Percentiles rank a stretch among this genome's conserved stretches.
phyloP scores from a whole-genome alignment of 2,113 vertebrate genomes.

The Lepus americanus region DNA sequence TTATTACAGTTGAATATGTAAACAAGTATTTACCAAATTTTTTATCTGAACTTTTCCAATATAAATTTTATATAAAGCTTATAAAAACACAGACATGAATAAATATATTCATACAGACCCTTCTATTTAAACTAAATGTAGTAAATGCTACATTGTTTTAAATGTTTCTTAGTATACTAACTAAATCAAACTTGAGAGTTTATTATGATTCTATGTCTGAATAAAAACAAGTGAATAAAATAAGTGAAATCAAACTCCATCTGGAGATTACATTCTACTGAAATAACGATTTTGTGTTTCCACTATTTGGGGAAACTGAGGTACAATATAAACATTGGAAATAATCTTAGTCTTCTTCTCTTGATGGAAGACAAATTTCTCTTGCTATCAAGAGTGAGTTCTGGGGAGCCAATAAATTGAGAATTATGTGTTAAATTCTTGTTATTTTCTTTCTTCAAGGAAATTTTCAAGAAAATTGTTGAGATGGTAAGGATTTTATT shows the following conservation, averaged over 20 bases:
- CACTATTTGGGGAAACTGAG: neutral
- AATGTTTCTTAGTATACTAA: neutral
- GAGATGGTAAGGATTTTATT: conserved; percentile 7
- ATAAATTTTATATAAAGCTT: neutral
- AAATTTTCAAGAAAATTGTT: neutral
- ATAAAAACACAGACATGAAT: neutral
- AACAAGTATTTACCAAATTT: neutral
- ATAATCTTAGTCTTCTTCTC: neutral
- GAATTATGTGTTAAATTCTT: neutral
- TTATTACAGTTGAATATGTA: neutral
- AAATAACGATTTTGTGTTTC: neutral
- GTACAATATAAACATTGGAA: neutral
- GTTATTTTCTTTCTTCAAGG: neutral
- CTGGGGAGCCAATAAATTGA: neutral
- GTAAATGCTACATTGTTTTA: neutral
- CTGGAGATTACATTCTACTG: neutral
- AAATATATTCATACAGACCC: neutral
- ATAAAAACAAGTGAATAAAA: neutral
- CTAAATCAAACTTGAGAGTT: neutral
- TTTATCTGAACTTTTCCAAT: neutral
- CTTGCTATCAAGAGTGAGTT: neutral
- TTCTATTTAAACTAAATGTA: neutral
- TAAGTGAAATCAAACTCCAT: neutral
- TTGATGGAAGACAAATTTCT: neutral
- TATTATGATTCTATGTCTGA: neutral